phyloP scores from a whole-genome alignment of 2,113 vertebrate species.

The Pelmatolapia mariae region DNA sequence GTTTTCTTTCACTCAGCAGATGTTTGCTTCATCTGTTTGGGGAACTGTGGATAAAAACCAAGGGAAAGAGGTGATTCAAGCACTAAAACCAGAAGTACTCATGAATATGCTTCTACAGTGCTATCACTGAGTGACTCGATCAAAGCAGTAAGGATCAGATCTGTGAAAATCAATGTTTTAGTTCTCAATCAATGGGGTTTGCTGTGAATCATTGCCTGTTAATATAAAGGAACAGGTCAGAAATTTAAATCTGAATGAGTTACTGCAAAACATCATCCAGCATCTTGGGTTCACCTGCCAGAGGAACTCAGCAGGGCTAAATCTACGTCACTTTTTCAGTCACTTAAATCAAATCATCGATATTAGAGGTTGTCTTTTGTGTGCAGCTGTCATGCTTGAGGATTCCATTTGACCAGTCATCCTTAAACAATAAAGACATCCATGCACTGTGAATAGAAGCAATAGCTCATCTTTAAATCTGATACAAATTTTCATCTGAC shows the following conservation, averaged over 20 bases:
- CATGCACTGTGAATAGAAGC: not conserved
- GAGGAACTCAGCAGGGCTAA: not conserved
- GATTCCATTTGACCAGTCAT: not conserved
- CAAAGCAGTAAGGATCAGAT: not conserved
- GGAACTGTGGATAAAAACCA: not conserved
- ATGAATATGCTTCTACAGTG: not conserved
- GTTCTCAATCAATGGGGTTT: not conserved
- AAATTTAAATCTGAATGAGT: not conserved
- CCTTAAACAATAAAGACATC: not conserved
- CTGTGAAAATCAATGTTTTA: not conserved
- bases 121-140: not conserved
- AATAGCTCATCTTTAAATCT: not conserved
- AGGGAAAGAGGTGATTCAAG: not conserved
- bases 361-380: not conserved
- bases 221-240: not conserved
- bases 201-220: not conserved
- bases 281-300: not conserved
- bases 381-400: not conserved
- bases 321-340: not conserved
- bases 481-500: slow-evolving; percentile 1
- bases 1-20: slow-evolving; percentile 7
- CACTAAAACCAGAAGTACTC: not conserved
- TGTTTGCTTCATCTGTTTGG: not conserved
- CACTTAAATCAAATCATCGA: not conserved
- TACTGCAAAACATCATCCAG: not conserved